Base-by-base conservation (phyloP, 2,888 invertebrate species). In the Heliconius ismenius region DNA sequence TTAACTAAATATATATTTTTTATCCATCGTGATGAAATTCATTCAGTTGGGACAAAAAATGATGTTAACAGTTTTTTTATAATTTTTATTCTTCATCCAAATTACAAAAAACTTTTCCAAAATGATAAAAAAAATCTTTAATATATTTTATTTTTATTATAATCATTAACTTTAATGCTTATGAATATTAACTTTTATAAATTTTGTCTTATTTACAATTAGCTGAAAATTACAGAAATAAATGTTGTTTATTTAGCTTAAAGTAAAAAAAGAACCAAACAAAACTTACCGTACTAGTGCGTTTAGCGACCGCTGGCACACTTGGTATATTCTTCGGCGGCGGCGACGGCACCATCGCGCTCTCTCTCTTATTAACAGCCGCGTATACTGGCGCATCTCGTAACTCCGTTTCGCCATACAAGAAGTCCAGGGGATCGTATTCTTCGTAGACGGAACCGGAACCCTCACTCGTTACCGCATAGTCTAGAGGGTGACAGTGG, bases 371-470 rank as follows among this genome's bases (percentile, higher is more conserved):
- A 79, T 84, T 92, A 43, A 93, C 85, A 0, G 92, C 89, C 2
- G 92, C 92, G 83, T 94, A 94, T 1, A 93, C 87, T 0, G 93
- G 91, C 72, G 91, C 86, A 15, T 94, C 94, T 69, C 93, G 90
- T 87, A 93, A 86, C 86, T 92, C 92, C 68, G 93, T 94, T 88
- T 94, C 94, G 4, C 94, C 94, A 79, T 94, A 94, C 62, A 95
- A 80, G 70, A 94, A 94, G 82, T 94, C 94, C 74, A 95, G 80
- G 0, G 94, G 94, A 79, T 95, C 94, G 83, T 93, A 94, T 82
- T 93, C 94, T 81, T 94, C 94, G 77, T 95, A 95, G 76, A 95
- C 93, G 75, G 93, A 94, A 79, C 92, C 90, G 0, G 93, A 91
- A 75, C 92, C 86, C 79, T 93, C 92, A 79, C 94, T 94, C 1